Evolutionary conservation across 1,140 invertebrate genomes (phyloP).

Genomic region (Papilio helenus): DNA sequence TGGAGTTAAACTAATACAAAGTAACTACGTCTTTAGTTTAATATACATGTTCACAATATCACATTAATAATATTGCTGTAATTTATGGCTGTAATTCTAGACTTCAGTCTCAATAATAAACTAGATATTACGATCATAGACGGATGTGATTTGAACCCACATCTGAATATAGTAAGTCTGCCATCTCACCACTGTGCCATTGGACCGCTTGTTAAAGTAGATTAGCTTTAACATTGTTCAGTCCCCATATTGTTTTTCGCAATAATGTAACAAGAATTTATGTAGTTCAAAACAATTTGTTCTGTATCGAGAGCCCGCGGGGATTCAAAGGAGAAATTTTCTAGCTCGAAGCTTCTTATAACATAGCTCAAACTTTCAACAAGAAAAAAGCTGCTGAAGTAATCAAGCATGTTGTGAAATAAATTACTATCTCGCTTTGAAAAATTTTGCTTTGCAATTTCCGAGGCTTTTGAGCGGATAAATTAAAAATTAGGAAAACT

Average conservation of each 20-base stretch:
- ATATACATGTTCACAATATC: no score
- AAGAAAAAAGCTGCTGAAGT: not conserved
- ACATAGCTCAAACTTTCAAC: not conserved
- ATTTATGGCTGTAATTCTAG: no score
- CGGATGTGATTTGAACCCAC: not conserved
- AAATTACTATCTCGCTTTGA: not conserved
- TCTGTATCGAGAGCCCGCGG: not conserved
- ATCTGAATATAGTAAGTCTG: no score
- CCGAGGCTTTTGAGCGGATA: no score
- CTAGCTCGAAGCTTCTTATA: not conserved
- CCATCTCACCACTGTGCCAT: not conserved
- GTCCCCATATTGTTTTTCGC: not conserved
- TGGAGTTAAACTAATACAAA: not conserved
- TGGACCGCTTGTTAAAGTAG: not conserved
- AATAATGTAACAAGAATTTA: slow-evolving; percentile 8
- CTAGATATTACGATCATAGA: not conserved
- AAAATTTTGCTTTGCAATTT: not conserved
- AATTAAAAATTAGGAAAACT: no score
- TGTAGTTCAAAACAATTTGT: slow-evolving; percentile 20
- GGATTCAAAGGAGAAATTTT: slow-evolving; percentile 15
- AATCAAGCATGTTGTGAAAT: not conserved
- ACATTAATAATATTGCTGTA: no score
- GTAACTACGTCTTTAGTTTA: no score
- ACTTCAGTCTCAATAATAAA: no score
- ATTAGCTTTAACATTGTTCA: not conserved